phyloP scores from a whole-genome alignment of 1,140 invertebrate genomes.

The Caenorhabditis elegans region DNA sequence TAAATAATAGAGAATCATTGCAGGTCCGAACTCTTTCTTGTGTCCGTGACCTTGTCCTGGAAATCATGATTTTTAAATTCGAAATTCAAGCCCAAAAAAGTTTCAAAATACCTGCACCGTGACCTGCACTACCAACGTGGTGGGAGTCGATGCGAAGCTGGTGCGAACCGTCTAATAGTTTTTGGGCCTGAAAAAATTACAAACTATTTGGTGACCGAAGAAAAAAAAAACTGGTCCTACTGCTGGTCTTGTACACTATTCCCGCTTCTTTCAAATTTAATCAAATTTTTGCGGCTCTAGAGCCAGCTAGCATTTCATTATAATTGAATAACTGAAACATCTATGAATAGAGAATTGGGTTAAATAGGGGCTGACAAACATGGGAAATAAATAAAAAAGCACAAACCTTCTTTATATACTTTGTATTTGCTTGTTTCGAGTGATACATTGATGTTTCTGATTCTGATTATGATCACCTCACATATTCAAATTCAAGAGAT shows the following conservation, averaged over 20 bases:
- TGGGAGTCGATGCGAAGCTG: constrained; percentile 65
- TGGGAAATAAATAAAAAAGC: not conserved
- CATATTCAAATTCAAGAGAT: constrained; percentile 27
- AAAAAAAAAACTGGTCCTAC: not conserved
- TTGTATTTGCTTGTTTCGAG: constrained; percentile 27
- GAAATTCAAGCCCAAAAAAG: no score
- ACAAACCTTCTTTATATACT: constrained; percentile 28
- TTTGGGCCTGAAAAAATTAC: constrained; percentile 58
- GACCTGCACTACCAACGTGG: constrained; percentile 62
- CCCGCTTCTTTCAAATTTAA: not conserved
- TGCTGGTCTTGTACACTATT: not conserved
- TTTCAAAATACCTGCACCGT: constrained; percentile 61
- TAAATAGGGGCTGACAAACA: no score
- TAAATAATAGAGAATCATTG: constrained; percentile 66
- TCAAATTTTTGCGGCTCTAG: not conserved
- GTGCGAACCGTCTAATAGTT: constrained; percentile 66
- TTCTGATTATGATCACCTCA: no score
- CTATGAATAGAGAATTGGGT: not conserved
- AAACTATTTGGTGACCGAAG: not conserved
- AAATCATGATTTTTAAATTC: not conserved
- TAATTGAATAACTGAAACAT: not conserved
- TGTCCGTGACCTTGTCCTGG: constrained; percentile 61
- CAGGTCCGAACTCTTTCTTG: constrained; percentile 66
- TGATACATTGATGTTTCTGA: constrained; percentile 2
- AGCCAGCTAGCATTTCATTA: not conserved